These are phyloP conservation scores for Heterodera filipjevi DNA, from an alignment of 2,888 invertebrate species.

Conservation along the genomic window DNA sequence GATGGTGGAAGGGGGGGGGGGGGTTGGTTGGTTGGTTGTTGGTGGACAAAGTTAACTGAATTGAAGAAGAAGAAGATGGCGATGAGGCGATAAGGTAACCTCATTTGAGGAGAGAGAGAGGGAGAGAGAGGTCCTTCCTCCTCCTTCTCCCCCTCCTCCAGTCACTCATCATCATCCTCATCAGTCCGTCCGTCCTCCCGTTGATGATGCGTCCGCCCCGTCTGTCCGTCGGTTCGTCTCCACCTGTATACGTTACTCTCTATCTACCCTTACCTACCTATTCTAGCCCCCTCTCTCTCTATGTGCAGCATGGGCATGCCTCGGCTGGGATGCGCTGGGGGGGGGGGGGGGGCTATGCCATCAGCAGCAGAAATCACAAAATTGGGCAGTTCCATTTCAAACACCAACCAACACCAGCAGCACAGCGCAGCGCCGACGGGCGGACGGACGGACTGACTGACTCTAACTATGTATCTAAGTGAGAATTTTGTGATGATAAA, in stretches of 20 bases:
- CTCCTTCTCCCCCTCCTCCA: not conserved
- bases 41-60: not conserved
- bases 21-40: not conserved
- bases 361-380: not conserved
- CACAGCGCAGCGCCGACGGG: not conserved
- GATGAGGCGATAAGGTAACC: slow-evolving; percentile 12
- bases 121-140: not conserved
- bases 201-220: too few species aligned
- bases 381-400: not conserved
- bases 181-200: not conserved
- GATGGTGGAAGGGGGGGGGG: too few species aligned
- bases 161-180: not conserved
- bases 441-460: not conserved
- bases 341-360: too few species aligned
- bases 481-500: not conserved
- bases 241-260: too few species aligned
- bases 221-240: too few species aligned
- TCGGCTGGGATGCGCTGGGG: too few species aligned
- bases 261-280: too few species aligned
- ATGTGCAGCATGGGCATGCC: not conserved
- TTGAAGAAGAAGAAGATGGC: not conserved
- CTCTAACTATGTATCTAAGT: too few species aligned
- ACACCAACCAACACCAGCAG: too few species aligned
- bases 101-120: too few species aligned
- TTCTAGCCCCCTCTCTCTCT: too few species aligned